Percentiles rank a stretch among this genome's conserved stretches.
These are phyloP conservation scores for Microtus oregoni DNA, from an alignment of 2,113 vertebrate genomes.

Conservation along the genomic window DNA sequence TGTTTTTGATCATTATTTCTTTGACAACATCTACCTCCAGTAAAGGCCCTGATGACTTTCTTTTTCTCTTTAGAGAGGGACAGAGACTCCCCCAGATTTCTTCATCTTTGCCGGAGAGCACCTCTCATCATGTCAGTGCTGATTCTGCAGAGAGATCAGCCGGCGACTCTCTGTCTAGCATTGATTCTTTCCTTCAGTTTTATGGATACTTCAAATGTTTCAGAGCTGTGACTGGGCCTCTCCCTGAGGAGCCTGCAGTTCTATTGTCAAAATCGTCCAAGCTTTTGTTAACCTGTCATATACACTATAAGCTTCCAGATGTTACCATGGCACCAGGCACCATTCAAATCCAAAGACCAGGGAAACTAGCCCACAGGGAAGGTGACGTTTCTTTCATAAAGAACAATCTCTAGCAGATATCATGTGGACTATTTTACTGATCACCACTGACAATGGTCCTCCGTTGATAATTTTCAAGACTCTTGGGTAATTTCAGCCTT, in stretches of 20 bases:
- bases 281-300: background rate
- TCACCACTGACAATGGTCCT: background rate
- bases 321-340: slow-evolving; percentile 10
- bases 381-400: slow-evolving; percentile 50
- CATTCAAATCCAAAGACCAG: background rate
- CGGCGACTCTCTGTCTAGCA: background rate
- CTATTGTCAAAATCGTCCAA: background rate
- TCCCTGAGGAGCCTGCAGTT: background rate
- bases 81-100: background rate
- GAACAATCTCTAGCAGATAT: background rate
- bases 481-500: slow-evolving; percentile 41
- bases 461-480: slow-evolving; percentile 16
- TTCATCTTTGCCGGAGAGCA: background rate
- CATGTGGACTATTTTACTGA: background rate
- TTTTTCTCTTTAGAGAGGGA: background rate
- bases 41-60: background rate
- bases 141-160: background rate
- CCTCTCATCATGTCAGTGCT: background rate
- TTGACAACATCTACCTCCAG: background rate
- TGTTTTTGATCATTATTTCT: background rate
- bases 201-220: background rate
- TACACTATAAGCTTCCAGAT: background rate
- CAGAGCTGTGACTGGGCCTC: background rate
- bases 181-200: background rate
- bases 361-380: background rate